Percentiles rank a stretch among this genome's conserved stretches.
These are phyloP conservation scores for Willowsia nigromaculata DNA, from an alignment of 2,888 invertebrate species.

Conservation along the genomic window DNA sequence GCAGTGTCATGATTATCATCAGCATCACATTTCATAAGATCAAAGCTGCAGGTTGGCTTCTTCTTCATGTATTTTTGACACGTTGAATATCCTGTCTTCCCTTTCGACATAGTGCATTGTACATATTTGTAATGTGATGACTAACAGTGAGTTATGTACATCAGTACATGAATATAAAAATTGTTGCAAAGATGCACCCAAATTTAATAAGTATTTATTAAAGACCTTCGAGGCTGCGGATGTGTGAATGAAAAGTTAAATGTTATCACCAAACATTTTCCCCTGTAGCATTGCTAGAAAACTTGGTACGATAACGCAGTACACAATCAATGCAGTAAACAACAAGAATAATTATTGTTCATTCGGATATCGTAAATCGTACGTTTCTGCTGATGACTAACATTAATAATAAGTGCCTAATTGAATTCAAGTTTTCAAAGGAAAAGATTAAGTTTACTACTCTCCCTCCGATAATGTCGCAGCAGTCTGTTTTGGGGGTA, in stretches of 20 bases:
- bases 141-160: too few species aligned
- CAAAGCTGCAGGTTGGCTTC: background rate
- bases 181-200: too few species aligned
- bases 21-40: background rate
- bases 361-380: background rate
- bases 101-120: background rate
- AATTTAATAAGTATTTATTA: background rate
- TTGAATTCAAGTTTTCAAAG: constrained; percentile 56
- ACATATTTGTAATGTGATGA: too few species aligned
- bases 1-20: background rate
- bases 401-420: constrained; percentile 44
- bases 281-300: background rate
- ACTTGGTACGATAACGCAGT: too few species aligned
- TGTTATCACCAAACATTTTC: background rate
- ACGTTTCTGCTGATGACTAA: background rate
- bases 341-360: background rate
- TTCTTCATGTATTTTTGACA: background rate
- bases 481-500: background rate
- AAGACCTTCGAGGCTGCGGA: background rate
- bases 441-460: too few species aligned
- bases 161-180: too few species aligned
- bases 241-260: background rate
- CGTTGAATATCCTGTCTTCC: background rate
- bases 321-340: background rate
- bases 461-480: background rate